Evolutionary conservation across 2,113 vertebrate species (phyloP), one percentile per base, ranked within the genome.

Genomic region (Seriola rivoliana): DNA sequence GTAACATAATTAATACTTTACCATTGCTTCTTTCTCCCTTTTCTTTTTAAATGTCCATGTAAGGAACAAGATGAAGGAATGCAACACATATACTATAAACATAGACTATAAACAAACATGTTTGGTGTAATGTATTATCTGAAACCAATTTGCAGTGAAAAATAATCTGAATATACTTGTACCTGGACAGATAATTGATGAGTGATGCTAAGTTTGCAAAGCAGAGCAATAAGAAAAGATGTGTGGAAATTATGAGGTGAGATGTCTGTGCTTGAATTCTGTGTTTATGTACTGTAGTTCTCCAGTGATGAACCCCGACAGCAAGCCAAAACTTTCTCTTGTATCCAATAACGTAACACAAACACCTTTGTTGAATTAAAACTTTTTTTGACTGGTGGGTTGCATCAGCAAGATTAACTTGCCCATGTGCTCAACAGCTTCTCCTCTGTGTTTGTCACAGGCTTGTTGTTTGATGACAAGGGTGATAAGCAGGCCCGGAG

Each of bases 381-480:
- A 4, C 40, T 59, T 67, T 34, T 46, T 13, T 29, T 16, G 25
- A 59, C 25, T 8, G 0, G n/a, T 23, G 23, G 5, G 40, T 60
- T 32, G 16, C 29, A 38, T 69, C 21, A 54, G 42, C 21, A 16
- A 19, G 38, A 58, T 42, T 5, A 64, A 68, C 42, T 2, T 57
- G 13, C 7, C 23, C 72, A 36, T 7, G n/a, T 82, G 23, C 36
- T 84, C 8, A 19, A 9, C 64, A 73, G 59, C 88, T 80, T 92
- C 81, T 87, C 55, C 13, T 90, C 21, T 93, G 29, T 82, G 44
- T 68, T 21, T 86, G 76, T 40, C 32, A 38, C 88, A 99, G 98
- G 98, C 62, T 96, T 97, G 57, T 87, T 99, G 85, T 98, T 99
- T 92, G 98, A 99, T 79, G 98, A 99, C 92, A 99, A 98, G 95